Conservation (phyloP, 1,140 invertebrate genomes). For the Lasioglossum albipes region DNA sequence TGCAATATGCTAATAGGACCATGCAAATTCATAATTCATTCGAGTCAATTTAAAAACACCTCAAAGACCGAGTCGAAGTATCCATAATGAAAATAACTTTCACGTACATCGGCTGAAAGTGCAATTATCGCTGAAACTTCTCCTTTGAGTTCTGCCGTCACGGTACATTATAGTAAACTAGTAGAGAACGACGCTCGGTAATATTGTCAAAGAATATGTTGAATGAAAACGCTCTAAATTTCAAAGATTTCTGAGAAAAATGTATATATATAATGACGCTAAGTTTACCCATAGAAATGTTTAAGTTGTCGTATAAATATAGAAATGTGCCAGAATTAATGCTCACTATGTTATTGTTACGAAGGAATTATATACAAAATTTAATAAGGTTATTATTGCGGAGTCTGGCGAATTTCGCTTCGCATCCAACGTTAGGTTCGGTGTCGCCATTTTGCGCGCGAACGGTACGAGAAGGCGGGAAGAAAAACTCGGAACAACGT, state of each 20-base stretch:
- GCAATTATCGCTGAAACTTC: slow-evolving; percentile 11
- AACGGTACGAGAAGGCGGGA: not conserved
- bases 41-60: not conserved
- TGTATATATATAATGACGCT: too few relatives aligned
- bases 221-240: too few relatives aligned
- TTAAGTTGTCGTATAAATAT: too few relatives aligned
- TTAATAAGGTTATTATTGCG: too few relatives aligned
- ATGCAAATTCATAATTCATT: not conserved
- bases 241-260: too few relatives aligned
- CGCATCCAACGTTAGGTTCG: not conserved
- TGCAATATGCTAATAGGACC: too few relatives aligned
- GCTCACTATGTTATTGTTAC: too few relatives aligned
- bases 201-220: too few relatives aligned
- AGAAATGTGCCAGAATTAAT: too few relatives aligned
- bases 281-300: too few relatives aligned
- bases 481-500: not conserved
- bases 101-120: not conserved
- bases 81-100: slow-evolving; percentile 9
- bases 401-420: not conserved
- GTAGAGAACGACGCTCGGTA: slow-evolving; percentile 6
- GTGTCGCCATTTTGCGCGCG: not conserved
- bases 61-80: not conserved
- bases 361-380: too few relatives aligned
- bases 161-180: slow-evolving; percentile 18
- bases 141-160: slow-evolving; percentile 3